Evolutionary conservation across 30 jellyfish, hydroid and myxozoan genomes (phyloP), one percentile per base, ranked within the genome.

Genomic region (Chrysaora quinquecirrha): DNA sequence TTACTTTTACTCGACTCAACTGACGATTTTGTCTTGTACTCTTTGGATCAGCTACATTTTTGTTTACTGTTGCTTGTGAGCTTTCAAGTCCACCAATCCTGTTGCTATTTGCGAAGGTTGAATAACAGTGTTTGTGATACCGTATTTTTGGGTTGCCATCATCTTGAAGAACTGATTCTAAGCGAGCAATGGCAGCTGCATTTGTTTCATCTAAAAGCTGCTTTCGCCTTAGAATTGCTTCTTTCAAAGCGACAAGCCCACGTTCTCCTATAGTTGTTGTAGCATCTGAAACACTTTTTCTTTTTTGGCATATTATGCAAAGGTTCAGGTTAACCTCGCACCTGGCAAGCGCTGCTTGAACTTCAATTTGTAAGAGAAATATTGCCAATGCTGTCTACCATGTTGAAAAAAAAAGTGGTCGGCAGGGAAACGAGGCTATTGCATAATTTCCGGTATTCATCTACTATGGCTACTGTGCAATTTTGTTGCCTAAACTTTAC

Each of bases 211-310:
- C 72, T 4, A 4, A 25, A 58, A 19, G 28, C 12, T 25, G 32
- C 32, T 58, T 58, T 58, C 72, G 72, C 72, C 28, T 19, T 4
- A 19, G 21, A 19, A 20, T 25, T 19, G 32, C 32, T 58, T 58
- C 72, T 58, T 20, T 58, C 72, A 58, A 58, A 58, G 32, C 9
- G 32, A 25, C 72, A 20, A 58, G 10, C 9, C 72, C 32, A 58
- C 72, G 72, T 58, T 58, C 72, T 9, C 72, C 32, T 20, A 9
- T 22, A 4, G 9, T 25, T 58, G 72, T 58, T 25, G 28, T 58
- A 25, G 28, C 72, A 25, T 58, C 72, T 19, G 72, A 58, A 25
- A 9, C 72, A 58, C 72, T 58, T 20, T 58, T 58, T 58, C 72
- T 20, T 58, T 58, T 58, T 25, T 58, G 72, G 32, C 72, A 58